phyloP scores from a whole-genome alignment of 2,797 vertebrate species.

The Artibeus lituratus region DNA sequence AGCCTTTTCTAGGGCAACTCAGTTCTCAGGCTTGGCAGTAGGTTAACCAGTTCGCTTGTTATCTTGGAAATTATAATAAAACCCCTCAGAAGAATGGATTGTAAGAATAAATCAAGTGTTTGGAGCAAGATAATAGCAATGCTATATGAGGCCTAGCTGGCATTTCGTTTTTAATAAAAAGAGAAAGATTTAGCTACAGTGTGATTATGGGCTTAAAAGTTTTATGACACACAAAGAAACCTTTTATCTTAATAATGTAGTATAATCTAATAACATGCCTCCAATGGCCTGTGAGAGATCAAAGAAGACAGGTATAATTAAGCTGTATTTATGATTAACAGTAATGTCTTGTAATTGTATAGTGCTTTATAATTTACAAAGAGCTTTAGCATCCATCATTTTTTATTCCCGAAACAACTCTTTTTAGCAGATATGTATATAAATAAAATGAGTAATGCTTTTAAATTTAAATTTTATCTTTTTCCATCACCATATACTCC shows the following conservation, averaged over 20 bases:
- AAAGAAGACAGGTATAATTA: conserved; percentile 41
- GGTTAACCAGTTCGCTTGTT: conserved; percentile 15
- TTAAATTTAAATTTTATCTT: neutral
- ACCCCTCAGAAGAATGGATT: neutral
- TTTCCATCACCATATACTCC: neutral
- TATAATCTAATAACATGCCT: conserved; percentile 32
- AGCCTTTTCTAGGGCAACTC: neutral
- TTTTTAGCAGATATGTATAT: neutral
- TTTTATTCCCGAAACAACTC: conserved; percentile 1
- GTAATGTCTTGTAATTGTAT: conserved; percentile 13
- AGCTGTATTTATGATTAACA: conserved; percentile 43
- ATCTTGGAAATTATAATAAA: conserved; percentile 52
- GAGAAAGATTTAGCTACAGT: neutral
- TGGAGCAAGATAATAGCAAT: conserved; percentile 39
- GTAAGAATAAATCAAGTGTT: conserved; percentile 47
- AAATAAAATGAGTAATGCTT: neutral
- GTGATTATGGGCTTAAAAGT: conserved; percentile 52
- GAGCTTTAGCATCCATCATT: conserved; percentile 1
- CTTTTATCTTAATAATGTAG: conserved; percentile 47
- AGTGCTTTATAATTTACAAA: conserved; percentile 57
- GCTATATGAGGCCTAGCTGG: neutral
- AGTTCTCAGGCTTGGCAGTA: neutral
- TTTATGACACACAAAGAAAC: conserved; percentile 36
- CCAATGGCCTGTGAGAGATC: conserved; percentile 8
- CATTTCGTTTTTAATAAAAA: conserved; percentile 39